Base-by-base conservation (phyloP, 53 echinoderm and acorn worm genomes). In the Holothuria leucospilota region DNA sequence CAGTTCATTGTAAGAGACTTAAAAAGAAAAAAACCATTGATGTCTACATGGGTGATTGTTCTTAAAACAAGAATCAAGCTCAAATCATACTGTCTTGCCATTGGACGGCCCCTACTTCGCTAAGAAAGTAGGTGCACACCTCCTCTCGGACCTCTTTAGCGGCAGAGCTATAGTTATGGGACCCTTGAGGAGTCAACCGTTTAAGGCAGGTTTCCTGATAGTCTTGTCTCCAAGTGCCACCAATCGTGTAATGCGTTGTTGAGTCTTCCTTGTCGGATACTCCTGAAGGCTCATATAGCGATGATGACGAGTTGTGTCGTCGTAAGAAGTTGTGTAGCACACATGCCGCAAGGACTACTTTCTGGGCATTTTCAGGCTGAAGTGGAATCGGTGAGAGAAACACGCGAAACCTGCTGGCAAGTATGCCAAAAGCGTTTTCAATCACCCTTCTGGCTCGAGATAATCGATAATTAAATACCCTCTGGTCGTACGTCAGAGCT, bases 311-410 rank as follows among this genome's bases (percentile, higher is more conserved):
- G n/a, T n/a, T n/a, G n/a, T n/a, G n/a, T n/a, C n/a, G n/a, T n/a
- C n/a, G 13, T 42, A 73, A 42, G 51, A 18, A 70, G 20, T 73
- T 40, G 40, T 30, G 20, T 39, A 39, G 74, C 13, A 42, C 74
- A 49, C 74, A 73, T 42, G 24, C 39, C 11, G 74, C 74, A n/a
- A 73, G 42, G 21, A 73, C 74, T 20, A 73, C 74, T 24, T 73
- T 73, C 20, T 73, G 16, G 11, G 74, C 27, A 70, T 70, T 70
- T 16, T 30, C 34, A 25, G 70, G 70, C 38, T 70, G 27, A 18
- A 70, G 28, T 6, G 74, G 15, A 39, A 73, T 73, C 39, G 30
- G 29, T 20, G 74, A 15, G 51, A 30, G 18, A 16, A 73, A 49
- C n/a, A 73, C 42, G 21, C 39, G 74, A 42, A 73, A 73, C 40